Evolutionary conservation across 2,888 invertebrate species (phyloP).

Genomic region (Ceriagrion tenellum): DNA sequence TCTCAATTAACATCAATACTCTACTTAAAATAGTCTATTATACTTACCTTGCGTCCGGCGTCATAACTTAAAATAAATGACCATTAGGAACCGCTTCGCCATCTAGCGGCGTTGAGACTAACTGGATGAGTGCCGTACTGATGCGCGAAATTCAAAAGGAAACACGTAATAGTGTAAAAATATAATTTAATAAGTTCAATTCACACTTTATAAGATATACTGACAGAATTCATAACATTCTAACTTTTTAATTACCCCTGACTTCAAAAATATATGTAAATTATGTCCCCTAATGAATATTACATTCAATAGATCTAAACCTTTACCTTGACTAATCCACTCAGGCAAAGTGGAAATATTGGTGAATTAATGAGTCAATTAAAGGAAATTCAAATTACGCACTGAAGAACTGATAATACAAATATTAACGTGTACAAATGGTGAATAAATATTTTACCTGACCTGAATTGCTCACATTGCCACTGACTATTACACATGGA

Average conservation of each 20-base stretch:
- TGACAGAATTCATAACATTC: conserved; percentile 55
- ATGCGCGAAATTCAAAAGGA: not conserved
- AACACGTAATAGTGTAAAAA: conserved; percentile 35
- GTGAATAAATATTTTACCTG: conserved; percentile 16
- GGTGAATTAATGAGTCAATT: not conserved
- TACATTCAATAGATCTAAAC: conserved; percentile 14
- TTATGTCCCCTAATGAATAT: conserved; percentile 50
- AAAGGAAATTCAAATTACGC: conserved; percentile 27
- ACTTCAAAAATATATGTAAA: conserved; percentile 63
- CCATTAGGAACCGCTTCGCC: conserved; percentile 11
- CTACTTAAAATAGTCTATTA: not conserved
- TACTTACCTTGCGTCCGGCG: not conserved
- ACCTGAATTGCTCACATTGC: conserved; percentile 27
- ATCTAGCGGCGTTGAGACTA: conserved; percentile 14
- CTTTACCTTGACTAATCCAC: conserved; percentile 55
- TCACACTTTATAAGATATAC: conserved; percentile 53
- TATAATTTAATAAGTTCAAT: conserved; percentile 63
- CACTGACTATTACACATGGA: not conserved
- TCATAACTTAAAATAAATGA: not conserved
- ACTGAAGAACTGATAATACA: conserved; percentile 43
- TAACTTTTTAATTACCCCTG: conserved; percentile 56
- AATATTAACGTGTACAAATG: not conserved
- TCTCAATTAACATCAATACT: not conserved
- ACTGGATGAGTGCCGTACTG: not conserved
- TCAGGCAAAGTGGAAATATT: not conserved